Evolutionary conservation across 2,113 vertebrate genomes (phyloP).

Genomic region (Neodontobutis hainanensis): DNA sequence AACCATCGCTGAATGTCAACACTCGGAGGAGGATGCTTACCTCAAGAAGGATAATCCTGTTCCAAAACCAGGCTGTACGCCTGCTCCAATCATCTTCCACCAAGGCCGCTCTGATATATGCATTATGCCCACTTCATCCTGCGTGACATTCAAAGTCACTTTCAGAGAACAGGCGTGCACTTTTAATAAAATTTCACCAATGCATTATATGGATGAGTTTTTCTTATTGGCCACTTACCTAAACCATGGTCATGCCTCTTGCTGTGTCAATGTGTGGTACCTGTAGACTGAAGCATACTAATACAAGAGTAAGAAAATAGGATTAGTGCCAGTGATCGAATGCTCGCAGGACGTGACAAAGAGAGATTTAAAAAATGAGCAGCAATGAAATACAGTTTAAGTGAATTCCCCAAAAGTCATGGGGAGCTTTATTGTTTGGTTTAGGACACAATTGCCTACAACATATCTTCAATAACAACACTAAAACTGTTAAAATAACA

Average conservation of each 20-base stretch:
- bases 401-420: background rate
- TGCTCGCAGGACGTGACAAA: constrained; percentile 22
- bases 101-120: constrained; percentile 70
- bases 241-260: constrained; percentile 52
- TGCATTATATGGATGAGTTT: constrained; percentile 78
- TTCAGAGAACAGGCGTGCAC: constrained; percentile 63
- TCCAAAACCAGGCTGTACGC: constrained; percentile 62
- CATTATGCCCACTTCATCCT: constrained; percentile 68
- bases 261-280: constrained; percentile 43
- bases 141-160: constrained; percentile 75
- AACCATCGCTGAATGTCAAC: constrained; percentile 73
- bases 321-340: constrained; percentile 62
- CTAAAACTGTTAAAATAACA: too few relatives aligned
- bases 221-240: constrained; percentile 64
- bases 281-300: constrained; percentile 34
- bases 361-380: background rate
- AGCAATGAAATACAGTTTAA: constrained; percentile 9
- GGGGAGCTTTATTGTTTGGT: background rate
- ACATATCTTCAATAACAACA: too few relatives aligned
- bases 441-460: background rate
- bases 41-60: constrained; percentile 70
- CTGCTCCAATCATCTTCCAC: constrained; percentile 65
- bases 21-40: constrained; percentile 54
- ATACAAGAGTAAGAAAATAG: constrained; percentile 51
- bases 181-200: constrained; percentile 76